These are phyloP conservation scores for Philotrypesis tridentata DNA, from an alignment of 1,140 invertebrate species.

Conservation along the genomic window DNA sequence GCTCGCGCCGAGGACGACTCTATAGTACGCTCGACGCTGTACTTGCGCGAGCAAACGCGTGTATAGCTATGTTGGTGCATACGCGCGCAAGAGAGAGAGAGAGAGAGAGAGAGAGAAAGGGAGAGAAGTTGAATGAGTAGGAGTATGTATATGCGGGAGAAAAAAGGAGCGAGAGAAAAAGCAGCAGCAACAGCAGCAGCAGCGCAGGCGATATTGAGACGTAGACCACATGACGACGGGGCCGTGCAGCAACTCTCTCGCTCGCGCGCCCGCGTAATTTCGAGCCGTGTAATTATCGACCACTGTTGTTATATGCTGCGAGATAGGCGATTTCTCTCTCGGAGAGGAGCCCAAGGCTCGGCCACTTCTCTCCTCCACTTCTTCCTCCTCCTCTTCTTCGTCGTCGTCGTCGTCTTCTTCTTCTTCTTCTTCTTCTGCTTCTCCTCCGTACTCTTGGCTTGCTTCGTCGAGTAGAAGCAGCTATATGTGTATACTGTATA, in stretches of 20 bases:
- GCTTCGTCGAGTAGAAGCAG: neutral
- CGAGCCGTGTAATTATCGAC: conserved; percentile 65
- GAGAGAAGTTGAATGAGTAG: conserved; percentile 43
- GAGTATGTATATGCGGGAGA: conserved; percentile 39
- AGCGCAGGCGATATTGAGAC: conserved; percentile 65
- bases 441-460: neutral
- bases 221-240: conserved; percentile 63
- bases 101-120: neutral
- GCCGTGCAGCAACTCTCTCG: conserved; percentile 26
- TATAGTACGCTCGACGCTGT: no score
- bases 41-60: neutral
- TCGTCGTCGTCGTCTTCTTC: neutral
- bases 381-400: neutral
- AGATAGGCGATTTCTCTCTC: conserved; percentile 38
- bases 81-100: conserved; percentile 13
- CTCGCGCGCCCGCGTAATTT: conserved; percentile 60
- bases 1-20: neutral
- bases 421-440: neutral
- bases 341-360: conserved; percentile 20
- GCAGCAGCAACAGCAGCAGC: neutral
- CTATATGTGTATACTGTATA: no score
- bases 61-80: conserved; percentile 48
- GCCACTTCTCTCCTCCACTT: conserved; percentile 2
- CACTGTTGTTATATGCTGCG: conserved; percentile 58
- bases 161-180: conserved; percentile 42